phyloP scores from a whole-genome alignment of 2,797 vertebrate genomes.

The Lepilemur ruficaudatus region DNA sequence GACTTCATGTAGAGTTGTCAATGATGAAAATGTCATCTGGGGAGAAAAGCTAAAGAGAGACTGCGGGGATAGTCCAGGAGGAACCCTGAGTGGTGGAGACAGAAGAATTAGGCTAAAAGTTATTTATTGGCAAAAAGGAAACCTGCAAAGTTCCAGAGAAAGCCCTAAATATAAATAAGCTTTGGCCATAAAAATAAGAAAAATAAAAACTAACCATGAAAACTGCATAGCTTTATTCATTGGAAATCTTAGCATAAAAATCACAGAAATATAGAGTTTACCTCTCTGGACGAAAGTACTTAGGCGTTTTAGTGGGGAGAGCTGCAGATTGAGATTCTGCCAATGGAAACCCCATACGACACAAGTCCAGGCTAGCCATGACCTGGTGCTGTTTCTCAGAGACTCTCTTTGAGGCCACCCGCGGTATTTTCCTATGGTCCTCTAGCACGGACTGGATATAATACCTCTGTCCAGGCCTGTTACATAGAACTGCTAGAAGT shows the following conservation, averaged over 20 bases:
- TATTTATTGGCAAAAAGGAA: slow-evolving; percentile 29
- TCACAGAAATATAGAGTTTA: background rate
- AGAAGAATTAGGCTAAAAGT: background rate
- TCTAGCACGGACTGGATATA: no score
- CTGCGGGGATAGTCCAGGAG: background rate
- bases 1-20: slow-evolving; percentile 55
- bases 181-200: background rate
- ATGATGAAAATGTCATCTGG: slow-evolving; percentile 58
- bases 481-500: background rate
- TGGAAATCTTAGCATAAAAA: background rate
- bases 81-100: background rate
- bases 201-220: background rate
- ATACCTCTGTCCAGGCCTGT: background rate
- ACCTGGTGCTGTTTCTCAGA: background rate
- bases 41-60: background rate
- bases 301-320: background rate
- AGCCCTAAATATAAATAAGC: background rate
- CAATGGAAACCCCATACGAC: background rate
- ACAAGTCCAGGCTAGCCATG: background rate
- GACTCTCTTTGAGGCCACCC: background rate
- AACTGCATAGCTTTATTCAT: background rate
- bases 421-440: background rate
- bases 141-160: background rate
- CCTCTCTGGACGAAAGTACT: background rate
- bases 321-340: background rate